Evolutionary conservation across 2,797 vertebrate species (phyloP).

Genomic region (Eulemur rubriventer): DNA sequence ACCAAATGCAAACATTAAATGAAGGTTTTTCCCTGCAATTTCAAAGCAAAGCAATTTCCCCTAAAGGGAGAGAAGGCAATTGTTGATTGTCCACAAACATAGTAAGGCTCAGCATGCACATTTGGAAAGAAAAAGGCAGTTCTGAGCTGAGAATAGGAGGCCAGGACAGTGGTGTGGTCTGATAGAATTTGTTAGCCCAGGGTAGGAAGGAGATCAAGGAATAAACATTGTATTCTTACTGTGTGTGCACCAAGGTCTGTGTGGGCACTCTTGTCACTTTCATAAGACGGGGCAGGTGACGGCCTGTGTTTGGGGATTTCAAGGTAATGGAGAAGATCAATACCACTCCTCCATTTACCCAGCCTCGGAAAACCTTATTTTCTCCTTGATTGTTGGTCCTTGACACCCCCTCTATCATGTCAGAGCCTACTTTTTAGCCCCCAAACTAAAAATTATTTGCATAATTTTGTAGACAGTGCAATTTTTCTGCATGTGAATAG

Average conservation of each 20-base stretch:
- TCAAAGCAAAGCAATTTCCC: slow-evolving; percentile 56
- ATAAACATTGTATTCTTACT: background rate
- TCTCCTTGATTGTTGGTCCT: background rate
- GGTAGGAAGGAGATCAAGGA: background rate
- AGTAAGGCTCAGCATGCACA: background rate
- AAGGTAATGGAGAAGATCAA: background rate
- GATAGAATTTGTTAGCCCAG: background rate
- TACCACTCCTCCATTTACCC: background rate
- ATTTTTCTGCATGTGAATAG: background rate
- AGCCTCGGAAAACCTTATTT: background rate
- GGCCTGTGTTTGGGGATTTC: background rate
- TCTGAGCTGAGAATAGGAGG: background rate
- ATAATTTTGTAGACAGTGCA: background rate
- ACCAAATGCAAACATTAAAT: slow-evolving; percentile 66
- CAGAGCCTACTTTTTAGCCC: background rate
- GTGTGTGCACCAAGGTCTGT: no score
- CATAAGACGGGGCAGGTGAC: background rate
- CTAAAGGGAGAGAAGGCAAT: slow-evolving; percentile 28
- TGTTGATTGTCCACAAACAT: background rate
- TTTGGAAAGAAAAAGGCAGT: background rate
- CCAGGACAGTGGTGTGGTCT: background rate
- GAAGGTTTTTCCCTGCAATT: slow-evolving; percentile 48
- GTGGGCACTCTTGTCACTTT: background rate
- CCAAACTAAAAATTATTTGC: background rate
- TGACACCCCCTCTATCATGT: background rate